These are phyloP conservation scores for Fringilla coelebs DNA, from an alignment of 2,797 vertebrate species.

Conservation along the genomic window DNA sequence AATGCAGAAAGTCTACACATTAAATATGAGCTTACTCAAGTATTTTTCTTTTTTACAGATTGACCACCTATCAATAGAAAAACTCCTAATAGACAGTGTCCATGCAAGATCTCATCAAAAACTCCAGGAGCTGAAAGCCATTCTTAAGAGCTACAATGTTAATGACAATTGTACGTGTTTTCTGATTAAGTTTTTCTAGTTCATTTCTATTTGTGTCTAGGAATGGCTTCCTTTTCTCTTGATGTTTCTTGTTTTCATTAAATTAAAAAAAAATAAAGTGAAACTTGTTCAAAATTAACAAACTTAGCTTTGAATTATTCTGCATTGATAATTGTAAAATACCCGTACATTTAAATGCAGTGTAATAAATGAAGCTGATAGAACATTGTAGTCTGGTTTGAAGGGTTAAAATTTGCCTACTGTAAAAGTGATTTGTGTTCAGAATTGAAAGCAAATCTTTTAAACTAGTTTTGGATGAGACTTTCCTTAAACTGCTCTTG, in stretches of 20 bases:
- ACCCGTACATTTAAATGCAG: background rate
- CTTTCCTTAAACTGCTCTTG: background rate
- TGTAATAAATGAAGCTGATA: background rate
- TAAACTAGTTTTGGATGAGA: background rate
- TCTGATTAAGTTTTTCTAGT: background rate
- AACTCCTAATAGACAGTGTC: constrained; percentile 97
- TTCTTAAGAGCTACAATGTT: constrained; percentile 89
- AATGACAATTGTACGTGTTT: constrained; percentile 90
- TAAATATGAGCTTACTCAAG: background rate
- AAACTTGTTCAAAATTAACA: background rate
- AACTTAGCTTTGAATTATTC: background rate
- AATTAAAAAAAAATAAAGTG: background rate
- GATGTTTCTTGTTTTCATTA: background rate
- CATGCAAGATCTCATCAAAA: constrained; percentile 97
- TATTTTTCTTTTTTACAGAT: constrained; percentile 78
- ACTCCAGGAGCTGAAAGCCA: constrained; percentile 95
- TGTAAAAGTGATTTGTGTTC: background rate
- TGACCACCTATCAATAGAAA: constrained; percentile 97
- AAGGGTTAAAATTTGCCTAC: background rate
- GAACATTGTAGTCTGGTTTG: background rate
- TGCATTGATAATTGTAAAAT: background rate
- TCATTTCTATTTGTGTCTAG: background rate
- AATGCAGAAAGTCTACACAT: background rate
- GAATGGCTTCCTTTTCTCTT: background rate
- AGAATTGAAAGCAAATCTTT: background rate